phyloP scores from a whole-genome alignment of 2,888 invertebrate species.

The Acronicta psi region DNA sequence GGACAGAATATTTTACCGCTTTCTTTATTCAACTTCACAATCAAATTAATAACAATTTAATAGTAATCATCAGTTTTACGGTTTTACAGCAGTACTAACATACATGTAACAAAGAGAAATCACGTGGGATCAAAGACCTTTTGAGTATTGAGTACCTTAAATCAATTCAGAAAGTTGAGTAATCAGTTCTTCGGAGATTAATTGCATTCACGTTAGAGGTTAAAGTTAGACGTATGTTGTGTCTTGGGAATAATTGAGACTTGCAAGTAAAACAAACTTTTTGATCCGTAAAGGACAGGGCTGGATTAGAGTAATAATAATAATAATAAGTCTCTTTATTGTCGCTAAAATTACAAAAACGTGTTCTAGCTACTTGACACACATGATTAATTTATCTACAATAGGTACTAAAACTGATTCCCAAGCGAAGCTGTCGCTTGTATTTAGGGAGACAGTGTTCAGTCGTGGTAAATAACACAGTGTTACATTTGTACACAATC shows the following conservation, averaged over 20 bases:
- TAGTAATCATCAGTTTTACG: constrained; percentile 2
- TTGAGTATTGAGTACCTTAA: constrained; percentile 12
- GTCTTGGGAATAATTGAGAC: background rate
- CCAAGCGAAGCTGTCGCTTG: too few species aligned
- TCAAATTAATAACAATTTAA: background rate
- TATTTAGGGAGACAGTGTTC: too few species aligned
- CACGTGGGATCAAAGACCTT: constrained; percentile 7
- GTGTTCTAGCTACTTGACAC: too few species aligned
- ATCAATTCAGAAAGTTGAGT: constrained; percentile 28
- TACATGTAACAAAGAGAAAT: constrained; percentile 19
- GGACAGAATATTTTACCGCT: background rate
- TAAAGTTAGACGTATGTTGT: constrained; percentile 11
- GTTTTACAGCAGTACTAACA: constrained; percentile 3
- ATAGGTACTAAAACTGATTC: too few species aligned
- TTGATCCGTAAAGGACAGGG: background rate
- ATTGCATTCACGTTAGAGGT: constrained; percentile 5
- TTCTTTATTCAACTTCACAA: background rate
- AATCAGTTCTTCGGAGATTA: constrained; percentile 14
- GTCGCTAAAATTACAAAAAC: too few species aligned
- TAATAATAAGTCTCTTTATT: too few species aligned
- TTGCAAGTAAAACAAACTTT: background rate
- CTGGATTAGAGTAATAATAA: too few species aligned
- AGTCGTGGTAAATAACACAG: too few species aligned
- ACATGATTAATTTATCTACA: too few species aligned
- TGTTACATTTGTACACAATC: too few species aligned